These are phyloP conservation scores for Lophius americanus DNA, from an alignment of 2,797 vertebrate species.

Conservation along the genomic window DNA sequence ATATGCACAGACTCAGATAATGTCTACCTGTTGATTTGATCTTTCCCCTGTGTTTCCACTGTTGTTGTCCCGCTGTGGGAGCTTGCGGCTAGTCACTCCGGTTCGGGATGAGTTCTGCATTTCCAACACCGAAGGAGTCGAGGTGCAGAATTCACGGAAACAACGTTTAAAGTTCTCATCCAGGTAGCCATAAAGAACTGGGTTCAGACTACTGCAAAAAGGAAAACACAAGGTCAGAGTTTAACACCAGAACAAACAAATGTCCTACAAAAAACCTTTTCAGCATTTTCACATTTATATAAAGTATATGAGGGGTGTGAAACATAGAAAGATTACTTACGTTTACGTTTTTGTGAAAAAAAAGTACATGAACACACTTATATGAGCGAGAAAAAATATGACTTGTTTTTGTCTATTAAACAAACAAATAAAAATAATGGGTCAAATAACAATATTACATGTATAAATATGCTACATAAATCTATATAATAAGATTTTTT, in stretches of 20 bases:
- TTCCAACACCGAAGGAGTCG: constrained; percentile 89
- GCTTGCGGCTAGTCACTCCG: constrained; percentile 84
- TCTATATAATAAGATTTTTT: too few species aligned
- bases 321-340: background rate
- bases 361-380: background rate
- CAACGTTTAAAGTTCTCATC: constrained; percentile 99
- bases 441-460: too few species aligned
- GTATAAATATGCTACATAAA: too few species aligned
- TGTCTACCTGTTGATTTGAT: constrained; percentile 91
- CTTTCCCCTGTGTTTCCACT: constrained; percentile 91
- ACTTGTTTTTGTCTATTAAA: constrained; percentile 2
- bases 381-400: background rate
- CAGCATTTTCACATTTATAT: background rate
- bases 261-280: background rate
- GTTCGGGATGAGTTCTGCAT: constrained; percentile 91
- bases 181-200: constrained; percentile 97
- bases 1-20: background rate
- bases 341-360: background rate
- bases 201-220: constrained; percentile 88
- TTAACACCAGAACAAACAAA: background rate
- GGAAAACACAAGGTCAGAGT: background rate
- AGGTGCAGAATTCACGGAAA: constrained; percentile 97
- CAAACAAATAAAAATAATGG: background rate
- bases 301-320: background rate
- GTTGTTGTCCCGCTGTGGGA: constrained; percentile 82